These are phyloP conservation scores for Tetramorium bicarinatum DNA, from an alignment of 2,888 invertebrate species.

Conservation along the genomic window DNA sequence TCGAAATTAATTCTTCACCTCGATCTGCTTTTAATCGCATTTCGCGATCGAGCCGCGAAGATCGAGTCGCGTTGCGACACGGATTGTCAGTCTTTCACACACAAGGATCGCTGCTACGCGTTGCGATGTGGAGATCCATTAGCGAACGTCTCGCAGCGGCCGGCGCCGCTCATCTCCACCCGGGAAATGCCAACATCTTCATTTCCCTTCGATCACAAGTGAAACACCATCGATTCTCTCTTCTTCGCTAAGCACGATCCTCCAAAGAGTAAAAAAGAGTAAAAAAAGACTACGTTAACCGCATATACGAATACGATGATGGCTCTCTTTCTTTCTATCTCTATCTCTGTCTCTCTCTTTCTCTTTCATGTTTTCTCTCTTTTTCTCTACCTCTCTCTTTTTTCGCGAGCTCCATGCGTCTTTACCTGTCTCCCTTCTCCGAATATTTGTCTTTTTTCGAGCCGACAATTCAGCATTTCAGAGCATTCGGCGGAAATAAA, in stretches of 20 bases:
- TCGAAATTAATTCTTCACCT: neutral
- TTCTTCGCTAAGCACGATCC: slow-evolving; percentile 24
- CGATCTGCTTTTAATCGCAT: slow-evolving; percentile 4
- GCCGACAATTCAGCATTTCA: slow-evolving; percentile 9
- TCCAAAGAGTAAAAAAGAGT: slow-evolving; percentile 17
- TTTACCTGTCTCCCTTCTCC: neutral
- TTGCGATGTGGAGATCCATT: neutral
- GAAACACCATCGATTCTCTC: slow-evolving; percentile 30
- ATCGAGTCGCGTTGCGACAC: neutral
- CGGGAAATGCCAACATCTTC: slow-evolving; percentile 16
- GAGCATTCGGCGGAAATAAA: slow-evolving; percentile 48
- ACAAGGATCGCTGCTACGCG: neutral
- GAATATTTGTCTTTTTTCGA: slow-evolving; percentile 32
- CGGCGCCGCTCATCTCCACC: neutral
- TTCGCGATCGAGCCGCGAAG: neutral
- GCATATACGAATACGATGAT: slow-evolving; percentile 26
- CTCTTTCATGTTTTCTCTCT: neutral
- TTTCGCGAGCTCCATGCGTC: slow-evolving; percentile 2
- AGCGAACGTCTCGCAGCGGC: slow-evolving; percentile 2
- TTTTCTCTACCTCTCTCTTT: neutral
- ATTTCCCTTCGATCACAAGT: slow-evolving; percentile 21
- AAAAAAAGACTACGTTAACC: slow-evolving; percentile 9
- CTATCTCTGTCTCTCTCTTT: neutral
- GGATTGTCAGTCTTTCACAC: neutral
- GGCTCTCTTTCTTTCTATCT: slow-evolving; percentile 18